phyloP scores from a whole-genome alignment of 2,888 invertebrate genomes.

The Caenorhabditis macrosperma region DNA sequence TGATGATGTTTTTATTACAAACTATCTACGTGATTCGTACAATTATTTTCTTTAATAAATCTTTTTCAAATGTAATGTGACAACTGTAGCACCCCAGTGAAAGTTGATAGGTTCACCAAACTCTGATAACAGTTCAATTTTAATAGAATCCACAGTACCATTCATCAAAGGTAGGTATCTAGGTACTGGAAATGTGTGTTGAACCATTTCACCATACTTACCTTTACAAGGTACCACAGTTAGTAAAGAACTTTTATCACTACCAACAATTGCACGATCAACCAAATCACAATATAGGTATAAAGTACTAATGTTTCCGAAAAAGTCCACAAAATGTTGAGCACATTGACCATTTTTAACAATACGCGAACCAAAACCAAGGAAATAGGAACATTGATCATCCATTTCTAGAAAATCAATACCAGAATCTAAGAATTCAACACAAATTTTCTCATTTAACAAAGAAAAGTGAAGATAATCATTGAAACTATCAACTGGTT shows the following conservation, averaged over 20 bases:
- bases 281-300: constrained; percentile 30
- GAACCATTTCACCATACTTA: constrained; percentile 21
- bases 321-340: constrained; percentile 7
- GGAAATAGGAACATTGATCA: not conserved
- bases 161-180: constrained; percentile 16
- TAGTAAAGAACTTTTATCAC: not conserved
- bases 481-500: no score
- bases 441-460: not conserved
- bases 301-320: constrained; percentile 10
- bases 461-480: no score
- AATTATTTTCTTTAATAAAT: no score
- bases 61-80: no score
- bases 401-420: constrained; percentile 17
- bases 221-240: constrained; percentile 20
- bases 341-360: no score
- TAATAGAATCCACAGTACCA: no score
- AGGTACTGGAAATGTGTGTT: constrained; percentile 13
- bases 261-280: constrained; percentile 24
- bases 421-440: constrained; percentile 13
- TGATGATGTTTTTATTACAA: no score
- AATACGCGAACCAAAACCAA: no score
- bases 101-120: no score
- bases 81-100: no score
- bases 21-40: no score
- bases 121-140: no score